These are phyloP conservation scores for Calephelis nemesis DNA, from an alignment of 1,140 invertebrate genomes.

Conservation along the genomic window DNA sequence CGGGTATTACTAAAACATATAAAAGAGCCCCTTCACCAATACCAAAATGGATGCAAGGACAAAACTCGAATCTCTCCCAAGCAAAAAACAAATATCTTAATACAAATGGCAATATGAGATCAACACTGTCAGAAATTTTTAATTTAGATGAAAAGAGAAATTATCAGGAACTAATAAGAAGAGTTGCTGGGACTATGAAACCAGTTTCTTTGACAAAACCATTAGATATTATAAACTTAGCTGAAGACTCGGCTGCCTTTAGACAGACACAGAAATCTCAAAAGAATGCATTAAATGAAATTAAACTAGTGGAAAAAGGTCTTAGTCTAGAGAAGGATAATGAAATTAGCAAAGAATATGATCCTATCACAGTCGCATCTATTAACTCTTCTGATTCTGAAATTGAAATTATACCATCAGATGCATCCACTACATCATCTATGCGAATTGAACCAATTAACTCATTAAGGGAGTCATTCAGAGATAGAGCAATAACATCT, in stretches of 20 bases:
- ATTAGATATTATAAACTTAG: slow-evolving; percentile 50
- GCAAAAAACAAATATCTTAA: slow-evolving; percentile 48
- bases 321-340: slow-evolving; percentile 44
- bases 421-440: slow-evolving; percentile 67
- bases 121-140: slow-evolving; percentile 66
- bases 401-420: slow-evolving; percentile 63
- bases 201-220: slow-evolving; percentile 39
- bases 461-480: slow-evolving; percentile 53
- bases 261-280: slow-evolving; percentile 53
- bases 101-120: slow-evolving; percentile 53
- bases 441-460: slow-evolving; percentile 62
- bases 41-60: slow-evolving; percentile 61
- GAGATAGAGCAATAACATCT: slow-evolving; percentile 50
- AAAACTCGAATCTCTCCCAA: slow-evolving; percentile 41
- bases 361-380: slow-evolving; percentile 68
- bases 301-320: slow-evolving; percentile 58
- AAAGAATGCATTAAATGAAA: slow-evolving; percentile 54
- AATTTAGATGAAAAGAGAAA: slow-evolving; percentile 74
- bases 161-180: slow-evolving; percentile 68
- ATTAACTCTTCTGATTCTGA: slow-evolving; percentile 75
- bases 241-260: slow-evolving; percentile 59
- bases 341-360: slow-evolving; percentile 58
- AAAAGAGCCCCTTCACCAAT: slow-evolving; percentile 49
- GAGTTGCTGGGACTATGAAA: slow-evolving; percentile 44
- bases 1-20: slow-evolving; percentile 61